Percentiles rank a stretch among this genome's conserved stretches.
Conservation (phyloP, 2,888 invertebrate species). For the Cryptosula pallasiana region DNA sequence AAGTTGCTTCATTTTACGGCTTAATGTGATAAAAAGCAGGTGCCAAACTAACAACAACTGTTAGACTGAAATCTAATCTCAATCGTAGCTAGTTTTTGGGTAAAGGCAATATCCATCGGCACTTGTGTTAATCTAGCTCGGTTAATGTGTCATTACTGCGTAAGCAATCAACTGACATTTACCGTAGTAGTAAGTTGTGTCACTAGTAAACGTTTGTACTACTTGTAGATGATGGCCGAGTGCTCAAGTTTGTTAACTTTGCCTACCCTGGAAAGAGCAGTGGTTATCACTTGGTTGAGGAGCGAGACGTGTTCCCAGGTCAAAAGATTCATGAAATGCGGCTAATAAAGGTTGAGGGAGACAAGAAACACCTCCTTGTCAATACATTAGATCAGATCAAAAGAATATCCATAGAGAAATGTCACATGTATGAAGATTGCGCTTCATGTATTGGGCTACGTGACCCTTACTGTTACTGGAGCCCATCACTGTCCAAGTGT, state of each 20-base stretch:
- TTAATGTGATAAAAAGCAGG: background rate
- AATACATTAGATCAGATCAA: conserved; percentile 3
- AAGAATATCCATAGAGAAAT: conserved; percentile 3
- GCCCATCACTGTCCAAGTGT: conserved; percentile 1
- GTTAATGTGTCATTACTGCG: no score
- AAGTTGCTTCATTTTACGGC: background rate
- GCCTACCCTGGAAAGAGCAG: background rate
- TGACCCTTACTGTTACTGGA: conserved; percentile 17
- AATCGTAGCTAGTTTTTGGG: background rate
- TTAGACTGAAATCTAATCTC: background rate
- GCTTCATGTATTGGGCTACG: background rate
- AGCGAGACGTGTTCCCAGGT: background rate
- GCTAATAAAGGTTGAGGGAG: background rate
- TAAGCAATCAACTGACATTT: no score
- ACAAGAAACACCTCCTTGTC: conserved; percentile 1
- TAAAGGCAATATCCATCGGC: no score
- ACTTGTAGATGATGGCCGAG: conserved; percentile 6
- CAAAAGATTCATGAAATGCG: background rate
- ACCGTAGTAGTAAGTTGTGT: no score
- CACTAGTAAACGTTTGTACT: background rate
- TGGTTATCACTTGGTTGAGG: conserved; percentile 6
- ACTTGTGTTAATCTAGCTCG: no score
- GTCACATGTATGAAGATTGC: background rate
- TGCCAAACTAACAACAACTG: no score
- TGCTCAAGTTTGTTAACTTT: conserved; percentile 15